Evolutionary conservation across 2,888 invertebrate genomes (phyloP).

Genomic region (Liopterus haemorrhoidalis): DNA sequence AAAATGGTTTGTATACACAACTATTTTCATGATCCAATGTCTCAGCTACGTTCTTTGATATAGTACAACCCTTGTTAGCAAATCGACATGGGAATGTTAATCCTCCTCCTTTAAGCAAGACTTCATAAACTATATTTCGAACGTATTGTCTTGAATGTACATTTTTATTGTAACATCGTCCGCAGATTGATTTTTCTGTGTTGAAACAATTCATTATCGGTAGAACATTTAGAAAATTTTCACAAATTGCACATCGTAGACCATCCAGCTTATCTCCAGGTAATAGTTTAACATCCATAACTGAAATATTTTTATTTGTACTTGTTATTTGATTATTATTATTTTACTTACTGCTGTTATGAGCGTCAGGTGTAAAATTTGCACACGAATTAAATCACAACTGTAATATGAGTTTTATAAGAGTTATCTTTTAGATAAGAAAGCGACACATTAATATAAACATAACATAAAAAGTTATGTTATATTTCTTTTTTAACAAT

Average conservation of each 20-base stretch:
- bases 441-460: too few species aligned
- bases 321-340: too few species aligned
- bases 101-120: constrained; percentile 6
- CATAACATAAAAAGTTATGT: too few species aligned
- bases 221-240: constrained; percentile 15
- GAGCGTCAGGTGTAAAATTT: too few species aligned
- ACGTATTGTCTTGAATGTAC: too few species aligned
- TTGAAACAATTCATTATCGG: constrained; percentile 12
- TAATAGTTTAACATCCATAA: too few species aligned
- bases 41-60: constrained; percentile 3
- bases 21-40: constrained; percentile 10
- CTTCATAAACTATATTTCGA: constrained; percentile 12
- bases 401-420: too few species aligned
- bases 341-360: too few species aligned
- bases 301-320: too few species aligned
- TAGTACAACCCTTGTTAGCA: constrained; percentile 7
- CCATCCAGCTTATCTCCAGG: constrained; percentile 9
- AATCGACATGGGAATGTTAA: constrained; percentile 18
- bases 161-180: constrained; percentile 19
- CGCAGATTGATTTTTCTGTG: constrained; percentile 12
- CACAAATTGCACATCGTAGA: constrained; percentile 9
- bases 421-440: too few species aligned
- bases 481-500: too few species aligned
- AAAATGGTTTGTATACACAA: constrained; percentile 8
- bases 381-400: too few species aligned